Conservation (phyloP, 1,140 invertebrate genomes). For the Heliconius eleuchia region DNA sequence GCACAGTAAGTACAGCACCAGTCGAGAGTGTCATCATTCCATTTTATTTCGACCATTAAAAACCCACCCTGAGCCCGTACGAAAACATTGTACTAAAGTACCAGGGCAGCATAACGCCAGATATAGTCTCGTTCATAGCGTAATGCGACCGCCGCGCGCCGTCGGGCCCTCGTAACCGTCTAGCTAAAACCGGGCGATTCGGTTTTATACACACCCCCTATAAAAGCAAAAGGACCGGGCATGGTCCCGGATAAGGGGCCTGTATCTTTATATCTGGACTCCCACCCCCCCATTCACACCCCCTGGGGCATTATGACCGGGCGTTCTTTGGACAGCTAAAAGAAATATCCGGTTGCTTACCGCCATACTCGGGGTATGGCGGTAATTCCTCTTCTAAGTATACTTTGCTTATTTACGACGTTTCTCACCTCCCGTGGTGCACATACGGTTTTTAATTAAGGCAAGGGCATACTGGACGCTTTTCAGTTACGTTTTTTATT, state of each 20-base stretch:
- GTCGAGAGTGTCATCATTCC: neutral
- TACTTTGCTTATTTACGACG: slow-evolving; percentile 72
- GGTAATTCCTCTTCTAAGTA: slow-evolving; percentile 74
- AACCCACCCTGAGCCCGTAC: slow-evolving; percentile 14
- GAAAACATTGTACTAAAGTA: slow-evolving; percentile 70
- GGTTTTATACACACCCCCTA: slow-evolving; percentile 81
- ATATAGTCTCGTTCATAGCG: slow-evolving; percentile 70
- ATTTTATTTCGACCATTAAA: slow-evolving; percentile 51
- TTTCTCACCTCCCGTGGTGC: slow-evolving; percentile 59
- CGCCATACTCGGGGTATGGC: slow-evolving; percentile 58
- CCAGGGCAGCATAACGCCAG: slow-evolving; percentile 68
- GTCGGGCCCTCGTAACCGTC: slow-evolving; percentile 73
- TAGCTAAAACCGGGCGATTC: slow-evolving; percentile 69
- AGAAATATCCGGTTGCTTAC: slow-evolving; percentile 79
- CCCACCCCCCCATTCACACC: slow-evolving; percentile 44
- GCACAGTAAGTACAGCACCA: neutral
- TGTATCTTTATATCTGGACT: slow-evolving; percentile 78
- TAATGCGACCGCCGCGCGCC: slow-evolving; percentile 76
- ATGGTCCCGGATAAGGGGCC: slow-evolving; percentile 79
- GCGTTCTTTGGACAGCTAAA: slow-evolving; percentile 79
- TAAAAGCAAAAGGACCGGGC: slow-evolving; percentile 81
- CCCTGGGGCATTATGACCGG: slow-evolving; percentile 76
- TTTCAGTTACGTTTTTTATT: slow-evolving; percentile 12
- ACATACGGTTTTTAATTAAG: slow-evolving; percentile 51
- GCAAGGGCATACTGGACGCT: slow-evolving; percentile 30